Percentiles rank a stretch among this genome's conserved stretches.
These are phyloP conservation scores for Craniophora ligustri DNA, from an alignment of 2,888 invertebrate genomes.

Conservation along the genomic window DNA sequence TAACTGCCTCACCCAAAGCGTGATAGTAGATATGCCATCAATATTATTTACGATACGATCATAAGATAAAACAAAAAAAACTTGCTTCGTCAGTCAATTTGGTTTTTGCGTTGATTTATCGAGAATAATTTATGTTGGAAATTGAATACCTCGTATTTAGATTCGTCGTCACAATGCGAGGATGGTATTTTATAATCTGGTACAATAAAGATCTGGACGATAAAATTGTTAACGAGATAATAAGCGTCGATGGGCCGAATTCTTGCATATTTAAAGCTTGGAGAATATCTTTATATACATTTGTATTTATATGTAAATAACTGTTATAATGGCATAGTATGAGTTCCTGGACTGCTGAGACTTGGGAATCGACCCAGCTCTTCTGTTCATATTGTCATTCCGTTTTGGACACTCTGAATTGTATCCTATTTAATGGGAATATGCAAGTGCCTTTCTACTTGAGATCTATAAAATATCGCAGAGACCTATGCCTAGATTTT, in stretches of 20 bases:
- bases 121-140: slow-evolving; percentile 11
- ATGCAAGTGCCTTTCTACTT: no score
- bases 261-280: background rate
- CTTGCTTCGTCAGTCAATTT: slow-evolving; percentile 39
- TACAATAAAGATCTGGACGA: slow-evolving; percentile 12
- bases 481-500: no score
- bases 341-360: no score
- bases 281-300: background rate
- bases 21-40: slow-evolving; percentile 30
- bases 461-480: no score
- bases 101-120: slow-evolving; percentile 36
- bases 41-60: slow-evolving; percentile 43
- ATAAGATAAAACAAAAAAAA: slow-evolving; percentile 37
- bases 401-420: no score
- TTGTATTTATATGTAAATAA: no score
- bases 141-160: slow-evolving; percentile 4
- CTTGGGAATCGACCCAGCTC: no score
- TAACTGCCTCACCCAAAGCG: slow-evolving; percentile 16
- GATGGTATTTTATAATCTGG: slow-evolving; percentile 13
- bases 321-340: no score
- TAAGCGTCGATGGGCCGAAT: background rate
- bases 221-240: slow-evolving; percentile 7
- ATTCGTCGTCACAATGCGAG: slow-evolving; percentile 1
- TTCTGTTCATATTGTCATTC: no score
- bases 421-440: no score